Evolutionary conservation across 2,113 vertebrate genomes (phyloP).

Genomic region (Otus sunia): DNA sequence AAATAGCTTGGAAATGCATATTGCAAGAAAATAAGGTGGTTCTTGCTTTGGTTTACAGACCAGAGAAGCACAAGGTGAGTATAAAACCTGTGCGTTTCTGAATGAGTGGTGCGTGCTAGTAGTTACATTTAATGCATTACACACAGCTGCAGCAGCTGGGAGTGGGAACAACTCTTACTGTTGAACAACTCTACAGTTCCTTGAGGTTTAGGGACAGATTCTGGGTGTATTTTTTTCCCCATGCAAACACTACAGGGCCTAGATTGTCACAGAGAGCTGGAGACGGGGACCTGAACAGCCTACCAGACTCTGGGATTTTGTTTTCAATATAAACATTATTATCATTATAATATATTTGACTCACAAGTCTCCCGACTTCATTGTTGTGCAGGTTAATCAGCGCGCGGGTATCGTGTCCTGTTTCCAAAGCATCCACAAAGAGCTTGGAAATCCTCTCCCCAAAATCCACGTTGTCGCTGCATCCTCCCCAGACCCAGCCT

Average conservation of each 20-base stretch:
- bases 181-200: background rate
- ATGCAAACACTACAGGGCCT: background rate
- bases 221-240: background rate
- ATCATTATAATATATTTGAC: conserved; percentile 4
- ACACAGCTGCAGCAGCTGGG: background rate
- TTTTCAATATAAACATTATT: background rate
- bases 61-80: background rate
- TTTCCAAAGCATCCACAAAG: conserved; percentile 93
- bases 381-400: conserved; percentile 97
- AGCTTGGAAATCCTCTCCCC: conserved; percentile 92
- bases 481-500: conserved; percentile 98
- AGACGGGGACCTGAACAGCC: background rate
- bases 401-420: conserved; percentile 88
- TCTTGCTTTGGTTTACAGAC: background rate
- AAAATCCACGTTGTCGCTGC: conserved; percentile 94
- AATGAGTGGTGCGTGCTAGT: background rate
- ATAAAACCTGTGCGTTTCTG: background rate
- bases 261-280: background rate
- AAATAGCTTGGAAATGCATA: background rate
- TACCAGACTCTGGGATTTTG: background rate
- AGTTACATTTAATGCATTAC: background rate
- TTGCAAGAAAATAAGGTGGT: background rate
- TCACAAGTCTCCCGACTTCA: conserved; percentile 89
- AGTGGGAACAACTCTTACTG: background rate
- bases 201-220: background rate